Evolutionary conservation across 2,888 invertebrate species (phyloP), one percentile per base, ranked within the genome.

Genomic region (Drosophila fungiperda): DNA sequence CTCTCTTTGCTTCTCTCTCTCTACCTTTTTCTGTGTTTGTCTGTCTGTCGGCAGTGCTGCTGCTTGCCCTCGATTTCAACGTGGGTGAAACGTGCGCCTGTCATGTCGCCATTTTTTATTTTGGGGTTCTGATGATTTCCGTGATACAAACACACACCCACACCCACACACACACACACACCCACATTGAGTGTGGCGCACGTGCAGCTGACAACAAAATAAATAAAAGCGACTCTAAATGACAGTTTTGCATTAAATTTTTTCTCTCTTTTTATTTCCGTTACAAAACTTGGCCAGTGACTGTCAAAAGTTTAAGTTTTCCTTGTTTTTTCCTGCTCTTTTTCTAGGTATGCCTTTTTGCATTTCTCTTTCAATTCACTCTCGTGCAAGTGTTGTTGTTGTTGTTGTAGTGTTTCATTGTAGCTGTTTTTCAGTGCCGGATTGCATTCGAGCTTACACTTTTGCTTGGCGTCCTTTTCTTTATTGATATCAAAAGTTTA

Each of bases 401-500:
- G 29, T 53, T 66, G 40, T 53, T 48, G 57, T 42, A 7, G 32
- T 32, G 20, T 65, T 36, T 48, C 50, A 53, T 40, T 65, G 64
- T 42, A 63, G 53, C 36, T 63, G 57, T 52, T 67, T 54, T 55
- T 55, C 33, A 53, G 54, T 64, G 45, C 61, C 55, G 69, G 54
- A 65, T 80, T 76, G 76, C 79, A 74, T 66, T 73, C 59, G 42
- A 63, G 71, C 68, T 69, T 71, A 80, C 67, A 67, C 62, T 68
- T 77, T 70, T 60, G 49, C 55, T 64, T 65, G 54, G 52, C 62
- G 65, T 71, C 54, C 66, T 60, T 58, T 69, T 58, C 70, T 63
- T 80, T 89, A 88, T 89, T 89, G 88, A 89, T 89, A 89, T 88
- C 83, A 83, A 87, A 86, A 86, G 90, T 87, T 86, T 86, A 86